phyloP scores from a whole-genome alignment of 2,113 vertebrate species.

The Anser cygnoides region DNA sequence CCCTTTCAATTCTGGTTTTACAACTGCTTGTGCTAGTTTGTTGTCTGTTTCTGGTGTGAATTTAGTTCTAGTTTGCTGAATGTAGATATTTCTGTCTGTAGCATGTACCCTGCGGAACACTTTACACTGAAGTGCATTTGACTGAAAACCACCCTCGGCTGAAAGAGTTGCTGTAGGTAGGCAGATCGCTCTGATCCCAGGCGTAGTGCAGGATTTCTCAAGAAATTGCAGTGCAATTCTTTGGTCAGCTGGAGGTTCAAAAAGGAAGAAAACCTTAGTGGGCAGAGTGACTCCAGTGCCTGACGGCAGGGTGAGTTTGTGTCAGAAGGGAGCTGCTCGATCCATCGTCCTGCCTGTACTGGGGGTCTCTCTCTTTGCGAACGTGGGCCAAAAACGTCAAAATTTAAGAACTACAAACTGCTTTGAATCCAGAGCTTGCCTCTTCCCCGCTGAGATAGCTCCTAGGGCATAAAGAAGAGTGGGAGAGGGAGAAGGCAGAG shows the following conservation, averaged over 20 bases:
- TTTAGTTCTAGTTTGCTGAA: constrained; percentile 62
- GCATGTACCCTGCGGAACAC: background rate
- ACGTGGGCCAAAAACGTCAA: background rate
- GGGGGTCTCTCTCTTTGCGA: background rate
- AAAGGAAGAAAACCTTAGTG: background rate
- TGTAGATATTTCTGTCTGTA: constrained; percentile 23
- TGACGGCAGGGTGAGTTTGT: background rate
- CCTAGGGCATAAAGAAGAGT: rapidly evolving
- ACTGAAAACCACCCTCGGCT: background rate
- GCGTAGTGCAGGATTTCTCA: background rate
- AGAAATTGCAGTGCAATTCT: background rate
- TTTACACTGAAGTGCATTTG: background rate
- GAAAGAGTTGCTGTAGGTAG: background rate
- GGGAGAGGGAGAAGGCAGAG: background rate
- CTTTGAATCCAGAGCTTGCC: background rate
- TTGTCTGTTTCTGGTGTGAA: constrained; percentile 32
- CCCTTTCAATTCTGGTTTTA: constrained; percentile 58
- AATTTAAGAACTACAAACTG: background rate
- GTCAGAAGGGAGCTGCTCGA: background rate
- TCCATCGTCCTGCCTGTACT: background rate
- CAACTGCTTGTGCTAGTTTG: constrained; percentile 37
- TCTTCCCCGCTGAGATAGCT: rapidly evolving
- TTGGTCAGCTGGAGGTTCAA: background rate
- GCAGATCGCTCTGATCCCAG: background rate
- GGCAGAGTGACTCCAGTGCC: background rate